A percentile compares a stretch with the other conserved stretches of the same genome.
Conservation (phyloP, 2,797 vertebrate genomes). For the Hyperoplus lanceolatus region DNA sequence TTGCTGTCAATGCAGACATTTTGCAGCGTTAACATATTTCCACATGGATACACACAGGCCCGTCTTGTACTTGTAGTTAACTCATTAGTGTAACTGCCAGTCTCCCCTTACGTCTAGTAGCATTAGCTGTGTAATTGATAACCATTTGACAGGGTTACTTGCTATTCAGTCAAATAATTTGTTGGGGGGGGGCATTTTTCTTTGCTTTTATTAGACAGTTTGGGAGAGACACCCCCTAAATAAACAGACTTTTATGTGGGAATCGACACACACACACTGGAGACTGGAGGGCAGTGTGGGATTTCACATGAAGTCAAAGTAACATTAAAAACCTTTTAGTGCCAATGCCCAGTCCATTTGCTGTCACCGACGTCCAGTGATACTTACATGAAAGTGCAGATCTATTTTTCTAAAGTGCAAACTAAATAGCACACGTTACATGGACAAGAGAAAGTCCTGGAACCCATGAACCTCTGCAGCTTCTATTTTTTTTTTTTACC, state of each 20-base stretch:
- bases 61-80: constrained; percentile 19
- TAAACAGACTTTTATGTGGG: no score
- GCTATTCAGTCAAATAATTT: no score
- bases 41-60: constrained; percentile 22
- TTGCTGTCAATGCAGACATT: constrained; percentile 29
- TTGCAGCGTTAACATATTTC: constrained; percentile 37
- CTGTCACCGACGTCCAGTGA: neutral
- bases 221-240: no score
- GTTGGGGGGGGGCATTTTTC: no score
- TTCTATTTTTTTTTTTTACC: neutral
- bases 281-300: no score
- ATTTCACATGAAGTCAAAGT: no score
- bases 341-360: neutral
- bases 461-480: neutral
- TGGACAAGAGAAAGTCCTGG: neutral
- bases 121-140: constrained; percentile 6
- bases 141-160: neutral
- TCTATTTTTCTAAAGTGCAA: neutral
- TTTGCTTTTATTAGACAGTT: no score
- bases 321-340: no score
- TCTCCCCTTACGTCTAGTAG: neutral
- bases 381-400: neutral
- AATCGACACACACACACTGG: no score
- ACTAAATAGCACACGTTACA: neutral
- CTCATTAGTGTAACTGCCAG: constrained; percentile 20